These are phyloP conservation scores for Synaphobranchus kaupii DNA, from an alignment of 2,797 vertebrate genomes.

Conservation along the genomic window DNA sequence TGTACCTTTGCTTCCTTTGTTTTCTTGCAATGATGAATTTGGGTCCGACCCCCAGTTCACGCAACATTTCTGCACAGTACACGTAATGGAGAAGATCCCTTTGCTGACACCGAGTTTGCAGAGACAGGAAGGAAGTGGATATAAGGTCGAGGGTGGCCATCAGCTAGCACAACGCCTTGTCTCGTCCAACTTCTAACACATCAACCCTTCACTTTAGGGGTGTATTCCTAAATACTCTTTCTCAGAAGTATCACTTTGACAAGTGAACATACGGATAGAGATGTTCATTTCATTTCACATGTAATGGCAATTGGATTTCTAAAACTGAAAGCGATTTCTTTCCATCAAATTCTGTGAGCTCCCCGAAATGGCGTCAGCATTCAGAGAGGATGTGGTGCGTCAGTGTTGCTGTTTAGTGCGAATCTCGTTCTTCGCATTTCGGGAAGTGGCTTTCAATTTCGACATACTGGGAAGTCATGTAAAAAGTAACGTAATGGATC, in stretches of 20 bases:
- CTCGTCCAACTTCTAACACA: neutral
- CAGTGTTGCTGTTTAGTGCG: neutral
- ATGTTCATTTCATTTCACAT: neutral
- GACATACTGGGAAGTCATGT: neutral
- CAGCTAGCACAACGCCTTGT: neutral
- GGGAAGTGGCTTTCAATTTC: neutral
- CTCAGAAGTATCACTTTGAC: neutral
- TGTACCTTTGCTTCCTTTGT: neutral
- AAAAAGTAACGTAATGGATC: neutral
- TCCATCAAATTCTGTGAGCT: neutral
- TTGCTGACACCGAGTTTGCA: neutral
- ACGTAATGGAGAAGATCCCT: neutral
- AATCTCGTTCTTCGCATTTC: neutral
- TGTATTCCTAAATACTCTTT: neutral
- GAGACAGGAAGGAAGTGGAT: neutral
- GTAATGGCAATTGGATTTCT: neutral
- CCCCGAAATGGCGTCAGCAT: neutral
- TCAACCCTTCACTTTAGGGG: neutral
- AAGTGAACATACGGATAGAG: neutral
- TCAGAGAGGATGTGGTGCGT: neutral
- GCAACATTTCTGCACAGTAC: neutral
- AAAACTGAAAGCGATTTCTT: neutral
- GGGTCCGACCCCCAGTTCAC: neutral
- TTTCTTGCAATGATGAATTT: neutral
- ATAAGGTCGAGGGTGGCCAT: neutral